phyloP scores from a whole-genome alignment of 2,888 invertebrate genomes.

The Pollenia angustigena region DNA sequence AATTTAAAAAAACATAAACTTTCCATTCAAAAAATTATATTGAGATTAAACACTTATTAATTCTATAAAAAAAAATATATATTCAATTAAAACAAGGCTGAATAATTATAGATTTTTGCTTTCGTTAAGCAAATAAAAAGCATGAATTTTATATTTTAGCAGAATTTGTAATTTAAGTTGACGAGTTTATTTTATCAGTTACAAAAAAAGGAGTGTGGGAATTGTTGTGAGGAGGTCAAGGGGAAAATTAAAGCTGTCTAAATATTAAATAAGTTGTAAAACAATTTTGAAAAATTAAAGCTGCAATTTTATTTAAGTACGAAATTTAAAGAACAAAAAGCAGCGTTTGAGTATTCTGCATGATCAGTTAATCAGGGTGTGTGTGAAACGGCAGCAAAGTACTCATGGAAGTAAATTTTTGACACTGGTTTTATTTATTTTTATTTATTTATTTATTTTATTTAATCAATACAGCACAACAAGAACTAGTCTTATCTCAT shows the following conservation, averaged over 20 bases:
- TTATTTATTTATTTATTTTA: too few relatives aligned
- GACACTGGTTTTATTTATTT: too few relatives aligned
- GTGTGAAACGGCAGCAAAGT: too few relatives aligned
- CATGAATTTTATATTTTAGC: background rate
- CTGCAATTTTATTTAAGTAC: too few relatives aligned
- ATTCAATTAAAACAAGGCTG: background rate
- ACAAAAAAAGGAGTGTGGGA: background rate
- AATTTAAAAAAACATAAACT: background rate
- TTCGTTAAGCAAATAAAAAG: background rate
- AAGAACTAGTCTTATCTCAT: too few relatives aligned
- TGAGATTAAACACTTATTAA: conserved; percentile 5
- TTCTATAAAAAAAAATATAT: background rate
- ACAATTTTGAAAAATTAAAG: too few relatives aligned
- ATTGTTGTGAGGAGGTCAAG: background rate
- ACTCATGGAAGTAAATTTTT: too few relatives aligned
- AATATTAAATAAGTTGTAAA: background rate
- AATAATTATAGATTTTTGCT: background rate
- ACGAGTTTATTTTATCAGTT: background rate
- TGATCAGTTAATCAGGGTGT: too few relatives aligned
- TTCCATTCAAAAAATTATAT: background rate
- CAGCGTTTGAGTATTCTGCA: too few relatives aligned
- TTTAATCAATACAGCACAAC: too few relatives aligned
- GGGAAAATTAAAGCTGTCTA: background rate
- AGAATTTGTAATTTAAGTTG: background rate
- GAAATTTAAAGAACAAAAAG: too few relatives aligned